phyloP scores from a whole-genome alignment of 2,797 vertebrate species.

The Brachyrhaphis roseni region DNA sequence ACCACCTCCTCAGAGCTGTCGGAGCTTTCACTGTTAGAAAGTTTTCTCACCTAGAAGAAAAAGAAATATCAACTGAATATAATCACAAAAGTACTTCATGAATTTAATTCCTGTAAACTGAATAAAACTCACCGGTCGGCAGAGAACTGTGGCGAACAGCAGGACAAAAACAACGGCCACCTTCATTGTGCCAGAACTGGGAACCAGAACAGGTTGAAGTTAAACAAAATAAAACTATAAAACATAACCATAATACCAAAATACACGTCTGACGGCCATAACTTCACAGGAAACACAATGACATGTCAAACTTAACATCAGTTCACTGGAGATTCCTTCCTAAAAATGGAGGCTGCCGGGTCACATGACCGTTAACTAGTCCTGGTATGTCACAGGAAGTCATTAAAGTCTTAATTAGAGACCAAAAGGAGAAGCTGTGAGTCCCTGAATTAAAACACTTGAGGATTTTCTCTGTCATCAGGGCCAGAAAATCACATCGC shows the following conservation, averaged over 20 bases:
- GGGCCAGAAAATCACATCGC: conserved; percentile 34
- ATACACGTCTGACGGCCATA: conserved; percentile 23
- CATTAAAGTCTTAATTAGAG: conserved; percentile 58
- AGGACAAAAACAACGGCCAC: conserved; percentile 76
- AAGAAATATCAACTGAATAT: not conserved
- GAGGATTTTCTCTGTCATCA: conserved; percentile 56
- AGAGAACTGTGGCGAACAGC: conserved; percentile 79
- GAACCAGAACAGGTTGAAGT: conserved; percentile 31
- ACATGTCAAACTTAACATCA: conserved; percentile 35
- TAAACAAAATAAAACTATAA: conserved; percentile 38
- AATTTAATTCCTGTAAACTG: not conserved
- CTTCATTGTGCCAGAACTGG: conserved; percentile 74
- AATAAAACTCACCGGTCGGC: conserved; percentile 75
- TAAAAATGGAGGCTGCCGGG: conserved; percentile 39
- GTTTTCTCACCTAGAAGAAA: conserved; percentile 66
- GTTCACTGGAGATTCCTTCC: conserved; percentile 32
- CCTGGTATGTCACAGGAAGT: conserved; percentile 47
- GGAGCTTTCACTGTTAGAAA: conserved; percentile 64
- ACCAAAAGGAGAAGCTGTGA: conserved; percentile 18
- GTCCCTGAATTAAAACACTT: conserved; percentile 17
- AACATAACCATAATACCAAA: conserved; percentile 23
- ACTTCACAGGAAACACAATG: conserved; percentile 58
- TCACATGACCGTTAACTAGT: conserved; percentile 42
- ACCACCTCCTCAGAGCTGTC: conserved; percentile 83
- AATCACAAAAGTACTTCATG: not conserved